These are phyloP conservation scores for Channa argus DNA, from an alignment of 2,113 vertebrate species.

Conservation along the genomic window DNA sequence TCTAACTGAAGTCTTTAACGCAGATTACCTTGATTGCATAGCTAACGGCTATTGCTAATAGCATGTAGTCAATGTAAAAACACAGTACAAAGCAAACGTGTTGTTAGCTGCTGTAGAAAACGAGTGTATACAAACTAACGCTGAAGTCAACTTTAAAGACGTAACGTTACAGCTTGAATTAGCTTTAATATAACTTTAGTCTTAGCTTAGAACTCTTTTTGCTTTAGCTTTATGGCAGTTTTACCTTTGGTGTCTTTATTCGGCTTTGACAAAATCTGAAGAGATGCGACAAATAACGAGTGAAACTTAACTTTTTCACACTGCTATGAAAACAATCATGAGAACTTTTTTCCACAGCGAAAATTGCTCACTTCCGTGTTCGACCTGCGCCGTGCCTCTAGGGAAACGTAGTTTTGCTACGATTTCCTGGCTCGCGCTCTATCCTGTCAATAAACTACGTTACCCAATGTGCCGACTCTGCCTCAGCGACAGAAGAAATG, in stretches of 20 bases:
- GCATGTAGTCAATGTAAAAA: background rate
- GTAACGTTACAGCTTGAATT: background rate
- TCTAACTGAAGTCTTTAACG: background rate
- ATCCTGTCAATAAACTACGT: constrained; percentile 30
- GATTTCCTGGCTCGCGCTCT: fast-evolving
- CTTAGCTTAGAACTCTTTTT: background rate
- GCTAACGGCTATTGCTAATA: background rate
- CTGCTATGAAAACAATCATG: constrained; percentile 63
- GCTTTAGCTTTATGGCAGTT: background rate
- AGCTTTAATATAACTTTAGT: background rate
- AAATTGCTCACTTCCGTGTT: constrained; percentile 58
- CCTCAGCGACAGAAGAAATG: constrained; percentile 16
- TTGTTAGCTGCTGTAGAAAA: background rate
- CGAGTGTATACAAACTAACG: background rate
- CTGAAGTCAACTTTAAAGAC: background rate
- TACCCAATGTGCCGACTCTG: background rate
- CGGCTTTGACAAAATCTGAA: constrained; percentile 25
- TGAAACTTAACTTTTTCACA: constrained; percentile 51
- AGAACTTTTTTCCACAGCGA: constrained; percentile 76
- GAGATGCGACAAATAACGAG: constrained; percentile 6
- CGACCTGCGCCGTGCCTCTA: background rate
- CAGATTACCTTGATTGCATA: background rate
- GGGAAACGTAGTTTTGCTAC: constrained; percentile 53
- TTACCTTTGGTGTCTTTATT: constrained; percentile 59
- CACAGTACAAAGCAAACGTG: constrained; percentile 8